Evolutionary conservation across 2,797 vertebrate genomes (phyloP), one percentile per base, ranked within the genome.

Genomic region (Dallia pectoralis): DNA sequence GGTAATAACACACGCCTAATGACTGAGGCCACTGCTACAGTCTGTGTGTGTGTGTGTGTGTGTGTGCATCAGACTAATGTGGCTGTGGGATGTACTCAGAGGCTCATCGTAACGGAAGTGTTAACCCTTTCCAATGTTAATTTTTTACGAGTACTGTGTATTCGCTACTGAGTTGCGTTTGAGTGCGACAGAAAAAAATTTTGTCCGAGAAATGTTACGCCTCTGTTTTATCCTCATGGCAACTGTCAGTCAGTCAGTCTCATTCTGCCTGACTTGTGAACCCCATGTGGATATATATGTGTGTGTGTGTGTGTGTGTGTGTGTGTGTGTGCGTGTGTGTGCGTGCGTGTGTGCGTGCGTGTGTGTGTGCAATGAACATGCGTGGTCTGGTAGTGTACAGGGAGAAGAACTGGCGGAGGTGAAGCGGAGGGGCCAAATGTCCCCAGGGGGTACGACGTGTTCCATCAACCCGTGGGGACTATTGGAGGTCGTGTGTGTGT

Each of bases 1-100:
- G 59, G 59, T 62, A 62, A 30, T 11, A 27, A 62, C 27, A 30
- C 27, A 62, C 27, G 11, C 53, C 49, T 19, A 6, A 19, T 53
- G 16, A 53, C 19, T 19, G 19, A 53, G n/a, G 49, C 18, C 18
- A 19, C 16, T 22, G 49, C 8, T 19, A 9, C 2, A 8, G 15
- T 33, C 29, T 33, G 25, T 29, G 19, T 47, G 36, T 47, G 49
- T 74, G 67, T 69, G 74, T 73, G 51, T 71, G 73, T 63, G 49
- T 70, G 74, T 53, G 53, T 49, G 48, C 8, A 12, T 6, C 40
- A 44, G 40, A n/a, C 40, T 44, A 11, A 44, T 44, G 40, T 44
- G 40, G 40, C 40, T 4, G 12, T 12, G 12, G 8, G 40, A 14
- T 44, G 40, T 44, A 1, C 9, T 14, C 40, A 9, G 40, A 44